phyloP scores from a whole-genome alignment of 2,888 invertebrate species.

The Nephrocerus scutellatus region DNA sequence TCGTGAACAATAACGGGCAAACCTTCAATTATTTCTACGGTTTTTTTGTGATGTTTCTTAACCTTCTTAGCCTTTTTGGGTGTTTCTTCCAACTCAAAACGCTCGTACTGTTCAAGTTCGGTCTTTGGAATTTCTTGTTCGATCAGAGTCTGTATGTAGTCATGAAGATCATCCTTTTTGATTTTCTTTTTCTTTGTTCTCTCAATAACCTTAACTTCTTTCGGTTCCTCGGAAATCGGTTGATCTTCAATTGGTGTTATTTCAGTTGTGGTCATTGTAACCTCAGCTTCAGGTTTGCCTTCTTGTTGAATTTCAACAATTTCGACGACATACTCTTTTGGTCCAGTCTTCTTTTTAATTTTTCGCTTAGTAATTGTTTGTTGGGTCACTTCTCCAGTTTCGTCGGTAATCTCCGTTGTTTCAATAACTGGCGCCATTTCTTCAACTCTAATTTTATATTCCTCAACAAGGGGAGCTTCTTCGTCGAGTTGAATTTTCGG shows the following conservation, averaged over 20 bases:
- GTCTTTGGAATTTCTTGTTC: slow-evolving; percentile 41
- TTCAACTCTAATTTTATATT: slow-evolving; percentile 33
- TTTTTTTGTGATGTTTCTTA: slow-evolving; percentile 43
- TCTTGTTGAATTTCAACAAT: slow-evolving; percentile 46
- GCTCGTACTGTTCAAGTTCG: slow-evolving; percentile 43
- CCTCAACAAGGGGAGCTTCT: slow-evolving; percentile 18
- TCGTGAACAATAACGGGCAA: slow-evolving; percentile 33
- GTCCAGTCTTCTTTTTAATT: slow-evolving; percentile 45
- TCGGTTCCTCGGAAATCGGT: slow-evolving; percentile 29
- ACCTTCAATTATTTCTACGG: slow-evolving; percentile 32
- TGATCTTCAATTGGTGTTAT: slow-evolving; percentile 26
- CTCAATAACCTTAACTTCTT: slow-evolving; percentile 30
- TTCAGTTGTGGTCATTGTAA: slow-evolving; percentile 47
- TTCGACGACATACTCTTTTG: slow-evolving; percentile 46
- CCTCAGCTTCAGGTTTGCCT: slow-evolving; percentile 44
- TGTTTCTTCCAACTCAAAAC: slow-evolving; percentile 35
- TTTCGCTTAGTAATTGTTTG: slow-evolving; percentile 39
- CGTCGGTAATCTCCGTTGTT: slow-evolving; percentile 41
- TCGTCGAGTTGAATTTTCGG: slow-evolving; percentile 23
- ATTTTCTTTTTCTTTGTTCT: slow-evolving; percentile 36
- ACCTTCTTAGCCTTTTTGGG: slow-evolving; percentile 39
- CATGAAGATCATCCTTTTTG: slow-evolving; percentile 33
- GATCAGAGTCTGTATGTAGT: slow-evolving; percentile 36
- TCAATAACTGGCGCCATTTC: slow-evolving; percentile 41
- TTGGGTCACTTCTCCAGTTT: slow-evolving; percentile 35